These are phyloP conservation scores for Ranitomeya variabilis DNA, from an alignment of 2,113 vertebrate genomes.

Conservation along the genomic window DNA sequence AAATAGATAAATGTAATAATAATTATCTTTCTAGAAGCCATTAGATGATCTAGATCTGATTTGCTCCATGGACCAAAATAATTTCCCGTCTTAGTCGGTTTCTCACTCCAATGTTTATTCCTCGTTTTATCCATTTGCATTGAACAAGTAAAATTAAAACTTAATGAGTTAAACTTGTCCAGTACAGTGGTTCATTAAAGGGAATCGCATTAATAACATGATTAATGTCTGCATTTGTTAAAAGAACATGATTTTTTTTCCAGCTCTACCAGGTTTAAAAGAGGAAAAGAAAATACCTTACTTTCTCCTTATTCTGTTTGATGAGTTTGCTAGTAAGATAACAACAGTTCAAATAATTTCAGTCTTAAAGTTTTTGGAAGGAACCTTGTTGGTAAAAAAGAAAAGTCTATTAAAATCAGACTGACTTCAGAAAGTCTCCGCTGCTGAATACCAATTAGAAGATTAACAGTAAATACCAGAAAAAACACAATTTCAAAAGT, in stretches of 20 bases:
- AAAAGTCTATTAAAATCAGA: no score
- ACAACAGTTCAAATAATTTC: no score
- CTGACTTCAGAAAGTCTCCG: no score
- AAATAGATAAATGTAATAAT: no score
- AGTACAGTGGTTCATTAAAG: slow-evolving; percentile 8
- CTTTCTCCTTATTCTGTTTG: background rate
- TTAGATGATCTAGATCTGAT: background rate
- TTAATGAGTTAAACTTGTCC: slow-evolving; percentile 12
- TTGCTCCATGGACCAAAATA: background rate
- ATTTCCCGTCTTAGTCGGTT: background rate
- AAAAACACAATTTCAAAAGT: no score
- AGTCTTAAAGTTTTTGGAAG: no score
- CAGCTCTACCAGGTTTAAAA: background rate
- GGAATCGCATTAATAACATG: background rate
- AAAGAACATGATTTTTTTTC: background rate
- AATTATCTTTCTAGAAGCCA: background rate
- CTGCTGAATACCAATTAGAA: no score
- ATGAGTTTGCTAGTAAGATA: background rate
- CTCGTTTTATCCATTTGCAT: background rate
- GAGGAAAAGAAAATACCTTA: background rate
- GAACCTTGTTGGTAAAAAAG: no score
- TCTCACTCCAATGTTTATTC: background rate
- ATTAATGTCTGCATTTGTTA: background rate
- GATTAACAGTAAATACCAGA: no score
- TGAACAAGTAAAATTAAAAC: background rate